Base-by-base conservation (phyloP, 2,797 vertebrate species). In the Sebastes itinus region DNA sequence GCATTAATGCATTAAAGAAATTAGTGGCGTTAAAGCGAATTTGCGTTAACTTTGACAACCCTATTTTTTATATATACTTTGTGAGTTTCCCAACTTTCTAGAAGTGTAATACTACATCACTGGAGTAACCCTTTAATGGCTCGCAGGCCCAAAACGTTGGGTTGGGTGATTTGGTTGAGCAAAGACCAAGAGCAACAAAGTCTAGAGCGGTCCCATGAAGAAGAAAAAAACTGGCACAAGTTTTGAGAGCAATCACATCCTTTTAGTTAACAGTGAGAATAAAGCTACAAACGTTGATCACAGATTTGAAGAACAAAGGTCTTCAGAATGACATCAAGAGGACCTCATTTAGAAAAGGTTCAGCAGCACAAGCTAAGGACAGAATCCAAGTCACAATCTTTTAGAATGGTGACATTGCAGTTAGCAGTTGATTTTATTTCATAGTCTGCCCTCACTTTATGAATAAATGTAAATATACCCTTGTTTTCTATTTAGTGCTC, bases 261-360 rank as follows among this genome's bases (percentile, higher is more conserved):
- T 80, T 90, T 92, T 87, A 90, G 84, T 91, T 33, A 75, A 87
- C 83, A 83, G 65, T 77, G 68, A 85, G 63, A 80, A 74, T 87
- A 88, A 91, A 88, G 86, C 85, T 89, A 87, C 88, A 82, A 89
- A 91, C 56, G 28, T 72, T 28, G 22, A 90, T 89, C 87, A 94
- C 88, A 90, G 60, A 49, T 82, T 77, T 49, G 27, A 49, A 85
- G 84, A 82, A 92, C 90, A 91, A 89, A 91, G 77, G 66, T 75
- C 61, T 82, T 78, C 33, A 65, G 72, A 75, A 64, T 60, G 68
- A 88, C 84, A 89, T 59, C 28, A 75, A 78, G 23, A 80, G 55
- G 72, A 75, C 58, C 66, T 79, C 11, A 13, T 74, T 83, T 83
- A 84, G 38, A 74, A 85, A 83, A 81, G 46, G 23, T 77, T 82